Evolutionary conservation across 1,140 invertebrate genomes (phyloP).

Genomic region (Adoxophyes honmai): DNA sequence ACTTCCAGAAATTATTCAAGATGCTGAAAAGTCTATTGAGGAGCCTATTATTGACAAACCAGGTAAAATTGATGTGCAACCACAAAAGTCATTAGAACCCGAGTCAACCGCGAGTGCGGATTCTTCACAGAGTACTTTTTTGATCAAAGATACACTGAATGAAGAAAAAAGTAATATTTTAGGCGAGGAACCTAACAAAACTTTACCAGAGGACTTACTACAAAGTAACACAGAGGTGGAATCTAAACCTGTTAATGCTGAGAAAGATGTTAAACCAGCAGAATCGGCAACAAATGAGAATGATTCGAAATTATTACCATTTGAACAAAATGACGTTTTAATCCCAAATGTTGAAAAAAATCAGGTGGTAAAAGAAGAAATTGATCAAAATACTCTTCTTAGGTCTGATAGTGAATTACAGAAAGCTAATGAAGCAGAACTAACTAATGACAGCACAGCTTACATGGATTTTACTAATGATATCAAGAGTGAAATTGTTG

Average conservation of each 20-base stretch:
- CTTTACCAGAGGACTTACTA: not conserved
- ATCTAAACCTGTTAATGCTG: not conserved
- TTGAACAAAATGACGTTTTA: not conserved
- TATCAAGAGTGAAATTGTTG: slow-evolving; percentile 38
- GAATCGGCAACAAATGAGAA: not conserved
- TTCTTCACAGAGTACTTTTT: slow-evolving; percentile 11
- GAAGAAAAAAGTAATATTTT: not conserved
- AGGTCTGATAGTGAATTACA: slow-evolving; percentile 24
- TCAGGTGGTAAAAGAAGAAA: slow-evolving; percentile 21
- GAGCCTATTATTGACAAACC: not conserved
- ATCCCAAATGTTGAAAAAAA: slow-evolving; percentile 19
- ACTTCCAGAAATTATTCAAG: not conserved
- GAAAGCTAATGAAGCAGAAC: slow-evolving; percentile 15
- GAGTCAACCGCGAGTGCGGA: slow-evolving; percentile 8
- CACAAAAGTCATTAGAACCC: not conserved
- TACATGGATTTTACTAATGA: slow-evolving; percentile 61
- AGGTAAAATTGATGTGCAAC: not conserved
- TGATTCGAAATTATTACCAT: not conserved
- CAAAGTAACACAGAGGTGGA: not conserved
- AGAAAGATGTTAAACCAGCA: not conserved
- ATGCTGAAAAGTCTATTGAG: not conserved
- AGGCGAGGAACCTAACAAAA: not conserved
- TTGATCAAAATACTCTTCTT: slow-evolving; percentile 20
- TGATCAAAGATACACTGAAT: not conserved
- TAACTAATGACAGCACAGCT: slow-evolving; percentile 36